phyloP scores from a whole-genome alignment of 2,797 vertebrate species.

The Natrix natrix region DNA sequence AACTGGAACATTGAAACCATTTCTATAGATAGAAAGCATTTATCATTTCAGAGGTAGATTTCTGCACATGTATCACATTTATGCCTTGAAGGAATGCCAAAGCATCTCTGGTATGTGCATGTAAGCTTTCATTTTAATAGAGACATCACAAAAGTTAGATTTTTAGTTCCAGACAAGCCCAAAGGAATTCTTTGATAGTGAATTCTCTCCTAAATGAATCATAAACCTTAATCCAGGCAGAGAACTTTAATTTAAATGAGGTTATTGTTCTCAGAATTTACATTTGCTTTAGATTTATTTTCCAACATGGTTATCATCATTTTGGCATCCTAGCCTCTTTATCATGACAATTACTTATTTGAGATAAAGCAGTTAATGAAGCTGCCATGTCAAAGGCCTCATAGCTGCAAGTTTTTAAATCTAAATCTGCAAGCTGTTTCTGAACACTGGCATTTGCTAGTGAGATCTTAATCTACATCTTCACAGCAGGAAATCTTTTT shows the following conservation, averaged over 20 bases:
- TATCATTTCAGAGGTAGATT: neutral
- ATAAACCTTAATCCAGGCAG: neutral
- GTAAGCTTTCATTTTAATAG: constrained; percentile 40
- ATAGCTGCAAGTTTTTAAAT: neutral
- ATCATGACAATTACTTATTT: neutral
- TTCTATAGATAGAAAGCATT: neutral
- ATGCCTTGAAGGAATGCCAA: constrained; percentile 52
- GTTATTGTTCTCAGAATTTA: neutral
- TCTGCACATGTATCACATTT: constrained; percentile 19
- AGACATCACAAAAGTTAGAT: constrained; percentile 39
- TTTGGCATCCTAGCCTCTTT: neutral
- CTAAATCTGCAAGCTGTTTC: neutral
- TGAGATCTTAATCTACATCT: neutral
- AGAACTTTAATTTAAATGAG: neutral
- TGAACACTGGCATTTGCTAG: neutral
- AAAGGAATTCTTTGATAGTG: constrained; percentile 7
- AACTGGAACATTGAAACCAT: neutral
- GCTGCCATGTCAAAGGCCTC: neutral
- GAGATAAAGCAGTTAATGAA: neutral
- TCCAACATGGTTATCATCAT: neutral
- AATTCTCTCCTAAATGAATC: neutral
- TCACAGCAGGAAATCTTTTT: neutral
- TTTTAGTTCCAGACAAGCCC: constrained; percentile 30
- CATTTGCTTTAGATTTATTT: neutral
- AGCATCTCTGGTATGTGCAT: constrained; percentile 52